These are phyloP conservation scores for Hydraecia micacea DNA, from an alignment of 2,888 invertebrate genomes.

Conservation along the genomic window DNA sequence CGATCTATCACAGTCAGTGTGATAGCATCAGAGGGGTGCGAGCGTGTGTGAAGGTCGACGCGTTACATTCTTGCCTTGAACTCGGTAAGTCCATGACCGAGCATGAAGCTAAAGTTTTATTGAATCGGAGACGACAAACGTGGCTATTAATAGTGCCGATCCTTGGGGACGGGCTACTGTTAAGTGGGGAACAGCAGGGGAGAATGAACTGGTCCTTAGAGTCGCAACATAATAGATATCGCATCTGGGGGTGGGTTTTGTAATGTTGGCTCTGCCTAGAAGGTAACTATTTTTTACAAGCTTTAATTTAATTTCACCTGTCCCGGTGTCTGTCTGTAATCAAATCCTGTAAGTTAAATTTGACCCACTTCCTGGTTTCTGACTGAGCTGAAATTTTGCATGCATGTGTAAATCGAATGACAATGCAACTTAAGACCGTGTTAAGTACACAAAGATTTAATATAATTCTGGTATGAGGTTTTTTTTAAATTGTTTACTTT, in stretches of 20 bases:
- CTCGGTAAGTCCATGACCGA: slow-evolving; percentile 15
- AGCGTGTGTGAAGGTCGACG: slow-evolving; percentile 46
- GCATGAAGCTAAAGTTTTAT: slow-evolving; percentile 19
- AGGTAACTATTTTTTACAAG: neutral
- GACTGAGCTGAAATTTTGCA: too few relatives aligned
- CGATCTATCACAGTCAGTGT: slow-evolving; percentile 60
- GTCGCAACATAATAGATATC: neutral
- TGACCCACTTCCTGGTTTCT: too few relatives aligned
- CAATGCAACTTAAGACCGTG: too few relatives aligned
- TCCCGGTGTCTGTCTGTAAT: too few relatives aligned
- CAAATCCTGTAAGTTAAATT: too few relatives aligned
- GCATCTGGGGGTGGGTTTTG: neutral
- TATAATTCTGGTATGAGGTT: too few relatives aligned
- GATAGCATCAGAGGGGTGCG: slow-evolving; percentile 57
- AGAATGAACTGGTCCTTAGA: neutral
- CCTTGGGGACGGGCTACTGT: neutral
- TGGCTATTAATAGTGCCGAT: neutral
- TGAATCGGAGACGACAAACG: slow-evolving; percentile 27
- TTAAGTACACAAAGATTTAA: too few relatives aligned
- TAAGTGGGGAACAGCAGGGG: neutral
- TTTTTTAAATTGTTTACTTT: too few relatives aligned
- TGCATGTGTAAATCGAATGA: too few relatives aligned
- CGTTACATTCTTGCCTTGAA: slow-evolving; percentile 36
- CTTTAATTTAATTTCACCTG: too few relatives aligned
- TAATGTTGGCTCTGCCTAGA: neutral